Evolutionary conservation across 2,888 invertebrate genomes (phyloP).

Genomic region (Adelognathus sp.): DNA sequence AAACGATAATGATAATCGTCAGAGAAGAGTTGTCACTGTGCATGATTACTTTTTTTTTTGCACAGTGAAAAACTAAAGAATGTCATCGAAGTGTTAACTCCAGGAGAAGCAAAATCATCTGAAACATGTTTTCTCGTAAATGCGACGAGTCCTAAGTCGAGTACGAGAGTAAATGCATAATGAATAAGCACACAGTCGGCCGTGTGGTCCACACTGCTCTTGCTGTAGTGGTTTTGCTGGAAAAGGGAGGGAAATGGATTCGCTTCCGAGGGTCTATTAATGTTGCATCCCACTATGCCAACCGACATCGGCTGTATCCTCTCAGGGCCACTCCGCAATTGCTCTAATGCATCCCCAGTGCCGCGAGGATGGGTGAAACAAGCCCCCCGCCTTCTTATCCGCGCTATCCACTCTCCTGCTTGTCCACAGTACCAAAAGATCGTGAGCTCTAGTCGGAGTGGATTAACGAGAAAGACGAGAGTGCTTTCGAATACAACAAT

Average conservation of each 20-base stretch:
- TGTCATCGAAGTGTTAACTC: background rate
- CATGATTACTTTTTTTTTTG: too few species aligned
- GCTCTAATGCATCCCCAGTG: conserved; percentile 71
- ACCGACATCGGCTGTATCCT: conserved; percentile 68
- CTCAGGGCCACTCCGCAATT: conserved; percentile 71
- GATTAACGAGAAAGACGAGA: background rate
- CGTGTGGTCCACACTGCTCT: conserved; percentile 61
- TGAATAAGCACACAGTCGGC: conserved; percentile 65
- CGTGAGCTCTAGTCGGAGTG: background rate
- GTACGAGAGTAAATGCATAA: conserved; percentile 68
- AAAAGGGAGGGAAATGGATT: conserved; percentile 19
- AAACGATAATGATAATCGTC: too few species aligned
- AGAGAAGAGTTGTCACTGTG: too few species aligned
- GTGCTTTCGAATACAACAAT: background rate
- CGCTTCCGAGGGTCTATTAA: conserved; percentile 69
- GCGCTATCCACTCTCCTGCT: conserved; percentile 49
- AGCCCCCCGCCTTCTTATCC: conserved; percentile 57
- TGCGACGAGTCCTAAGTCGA: conserved; percentile 16
- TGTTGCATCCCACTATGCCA: conserved; percentile 69
- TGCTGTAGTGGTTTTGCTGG: conserved; percentile 42
- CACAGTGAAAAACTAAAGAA: too few species aligned
- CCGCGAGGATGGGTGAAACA: conserved; percentile 65
- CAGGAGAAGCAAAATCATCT: conserved; percentile 19
- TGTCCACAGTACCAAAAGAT: conserved; percentile 19
- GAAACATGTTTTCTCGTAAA: conserved; percentile 47